Conservation (phyloP, 2,113 vertebrate genomes). For the Lophius piscatorius region DNA sequence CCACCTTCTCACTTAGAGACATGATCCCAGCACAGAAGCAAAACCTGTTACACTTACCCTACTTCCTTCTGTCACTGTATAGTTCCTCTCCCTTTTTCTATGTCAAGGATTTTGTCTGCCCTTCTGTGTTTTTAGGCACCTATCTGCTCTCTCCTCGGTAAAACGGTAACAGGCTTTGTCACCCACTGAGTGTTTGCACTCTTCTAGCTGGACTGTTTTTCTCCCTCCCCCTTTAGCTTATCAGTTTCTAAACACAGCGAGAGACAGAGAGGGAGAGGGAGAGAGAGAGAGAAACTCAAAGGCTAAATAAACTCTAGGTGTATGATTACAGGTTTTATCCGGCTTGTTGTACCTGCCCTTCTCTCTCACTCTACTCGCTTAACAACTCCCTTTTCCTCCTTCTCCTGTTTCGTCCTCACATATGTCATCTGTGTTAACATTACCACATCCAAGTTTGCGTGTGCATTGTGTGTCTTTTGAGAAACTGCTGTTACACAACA, state of each 20-base stretch:
- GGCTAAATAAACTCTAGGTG: conserved; percentile 48
- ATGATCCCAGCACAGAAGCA: conserved; percentile 67
- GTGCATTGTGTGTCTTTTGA: background rate
- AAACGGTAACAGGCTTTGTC: conserved; percentile 21
- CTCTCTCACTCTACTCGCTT: background rate
- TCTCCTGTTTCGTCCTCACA: background rate
- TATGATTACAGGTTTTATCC: conserved; percentile 57
- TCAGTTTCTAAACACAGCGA: conserved; percentile 57
- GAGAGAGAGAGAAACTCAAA: background rate
- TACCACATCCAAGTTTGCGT: too few species aligned
- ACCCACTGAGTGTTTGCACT: conserved; percentile 26
- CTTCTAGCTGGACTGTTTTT: conserved; percentile 21
- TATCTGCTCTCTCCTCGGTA: conserved; percentile 14
- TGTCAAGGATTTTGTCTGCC: background rate
- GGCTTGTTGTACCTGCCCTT: conserved; percentile 48
- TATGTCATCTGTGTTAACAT: background rate
- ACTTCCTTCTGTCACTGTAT: conserved; percentile 2
- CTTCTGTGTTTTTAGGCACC: background rate
- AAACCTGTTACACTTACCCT: background rate
- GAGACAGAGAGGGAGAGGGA: background rate
- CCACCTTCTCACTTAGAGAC: conserved; percentile 91
- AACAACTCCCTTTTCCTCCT: background rate
- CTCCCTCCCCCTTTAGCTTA: conserved; percentile 18
- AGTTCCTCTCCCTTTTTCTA: background rate
- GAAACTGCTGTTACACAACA: conserved; percentile 33